Base-by-base conservation (phyloP, 2,113 vertebrate genomes). In the Alaudala cheleensis region DNA sequence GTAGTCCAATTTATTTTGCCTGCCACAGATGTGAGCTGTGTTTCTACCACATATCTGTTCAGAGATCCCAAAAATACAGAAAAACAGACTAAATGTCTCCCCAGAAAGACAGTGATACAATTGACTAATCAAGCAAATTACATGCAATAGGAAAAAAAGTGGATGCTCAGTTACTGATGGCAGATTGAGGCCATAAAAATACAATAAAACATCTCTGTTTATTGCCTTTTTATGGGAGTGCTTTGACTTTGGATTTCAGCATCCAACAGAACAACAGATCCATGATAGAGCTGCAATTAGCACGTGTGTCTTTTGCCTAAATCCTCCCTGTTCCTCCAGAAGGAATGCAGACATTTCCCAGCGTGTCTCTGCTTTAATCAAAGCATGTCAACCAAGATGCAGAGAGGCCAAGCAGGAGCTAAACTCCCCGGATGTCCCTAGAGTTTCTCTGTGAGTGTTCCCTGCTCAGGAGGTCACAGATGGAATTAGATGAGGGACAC, bases 161-260 rank as follows among this genome's bases (percentile, higher is more conserved):
- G 39, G 10, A 69, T 14, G n/a, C 53, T 95, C 70, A 81, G 56
- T 88, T 86, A 81, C 60, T 79, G 95, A 78, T 33, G 42, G 76
- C 76, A 95, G 76, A 84, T 60, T 60, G 76, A 76, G 33, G 37
- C 62, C 81, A 89, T 92, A 92, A 96, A 93, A 90, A 39, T 20
- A 58, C 40, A 78, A 67, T 51, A 76, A 88, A 83, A 49, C 10
- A 1, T 81, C 60, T 78, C 82, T 26, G 40, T 90, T 95, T 95
- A 94, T 92, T 93, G 84, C 60, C n/a, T 56, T 93, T 93, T 96
- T 78, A 94, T 92, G 44, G 62, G 31, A 94, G 17, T 67, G 58
- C 83, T 96, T 89, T 93, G 85, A 92, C 79, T 94, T 83, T 37
- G n/a, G 44, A 67, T 96, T 93, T 96, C 71, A 56, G 71, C 40